Percentiles rank a stretch among this genome's conserved stretches.
Evolutionary conservation across 2,888 invertebrate species (phyloP).

Genomic region (Criorhina ranunculi): DNA sequence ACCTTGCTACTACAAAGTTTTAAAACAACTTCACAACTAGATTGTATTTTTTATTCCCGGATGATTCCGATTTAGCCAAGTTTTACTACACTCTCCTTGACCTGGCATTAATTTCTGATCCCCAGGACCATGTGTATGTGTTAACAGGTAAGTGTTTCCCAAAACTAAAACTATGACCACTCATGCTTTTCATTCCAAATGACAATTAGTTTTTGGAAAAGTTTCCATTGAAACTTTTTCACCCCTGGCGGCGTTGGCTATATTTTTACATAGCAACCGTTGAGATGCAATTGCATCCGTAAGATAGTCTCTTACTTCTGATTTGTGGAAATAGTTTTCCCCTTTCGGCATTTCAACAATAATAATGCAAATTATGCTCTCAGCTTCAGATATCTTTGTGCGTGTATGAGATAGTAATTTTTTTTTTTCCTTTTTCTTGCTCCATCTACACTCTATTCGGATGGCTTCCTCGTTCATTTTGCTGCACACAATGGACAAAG

Average conservation of each 20-base stretch:
- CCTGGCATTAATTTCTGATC: neutral
- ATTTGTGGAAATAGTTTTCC: slow-evolving; percentile 76
- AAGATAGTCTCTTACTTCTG: slow-evolving; percentile 61
- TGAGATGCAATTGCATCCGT: slow-evolving; percentile 37
- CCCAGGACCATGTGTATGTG: neutral
- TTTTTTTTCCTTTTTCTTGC: neutral
- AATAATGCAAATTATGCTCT: slow-evolving; percentile 73
- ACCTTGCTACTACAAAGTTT: no score
- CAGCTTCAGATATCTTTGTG: slow-evolving; percentile 8
- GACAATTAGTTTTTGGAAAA: slow-evolving; percentile 60
- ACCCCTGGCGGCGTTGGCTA: slow-evolving; percentile 16
- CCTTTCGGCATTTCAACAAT: slow-evolving; percentile 75
- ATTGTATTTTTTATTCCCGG: neutral
- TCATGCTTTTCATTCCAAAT: slow-evolving; percentile 42
- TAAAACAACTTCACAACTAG: no score
- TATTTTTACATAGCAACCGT: neutral
- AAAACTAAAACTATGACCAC: slow-evolving; percentile 37
- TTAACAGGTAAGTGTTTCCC: slow-evolving; percentile 27
- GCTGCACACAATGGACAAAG: slow-evolving; percentile 66
- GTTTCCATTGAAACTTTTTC: slow-evolving; percentile 57
- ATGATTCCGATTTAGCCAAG: neutral
- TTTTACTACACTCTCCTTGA: neutral
- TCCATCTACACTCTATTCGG: slow-evolving; percentile 6
- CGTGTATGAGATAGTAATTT: neutral
- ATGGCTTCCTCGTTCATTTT: slow-evolving; percentile 31